These are phyloP conservation scores for Eumeta japonica DNA, from an alignment of 1,140 invertebrate species.

Conservation along the genomic window DNA sequence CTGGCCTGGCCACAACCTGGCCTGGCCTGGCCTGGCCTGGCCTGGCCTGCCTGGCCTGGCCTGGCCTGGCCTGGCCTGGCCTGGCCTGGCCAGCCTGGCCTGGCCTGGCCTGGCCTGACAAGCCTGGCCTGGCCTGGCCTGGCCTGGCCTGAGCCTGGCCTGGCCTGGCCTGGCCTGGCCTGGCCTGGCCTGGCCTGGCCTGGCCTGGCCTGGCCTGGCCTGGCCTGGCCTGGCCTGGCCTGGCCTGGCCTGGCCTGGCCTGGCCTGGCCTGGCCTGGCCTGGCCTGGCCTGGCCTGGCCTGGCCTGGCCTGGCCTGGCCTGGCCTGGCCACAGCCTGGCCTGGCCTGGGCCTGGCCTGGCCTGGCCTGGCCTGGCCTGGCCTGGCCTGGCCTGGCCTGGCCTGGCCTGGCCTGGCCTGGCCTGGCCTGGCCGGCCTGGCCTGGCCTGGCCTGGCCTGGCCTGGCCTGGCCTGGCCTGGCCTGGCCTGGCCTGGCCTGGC, in stretches of 20 bases:
- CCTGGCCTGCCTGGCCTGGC: too few species aligned
- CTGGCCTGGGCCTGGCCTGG: too few species aligned
- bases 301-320: conserved; percentile 1
- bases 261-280: conserved; percentile 1
- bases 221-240: conserved; percentile 1
- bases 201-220: conserved; percentile 3
- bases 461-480: conserved; percentile 1
- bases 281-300: conserved; percentile 1
- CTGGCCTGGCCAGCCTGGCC: too few species aligned
- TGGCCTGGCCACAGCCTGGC: too few species aligned
- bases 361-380: conserved; percentile 1
- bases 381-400: conserved; percentile 3
- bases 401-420: conserved; percentile 3
- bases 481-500: conserved; percentile 3
- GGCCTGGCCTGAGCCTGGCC: conserved; percentile 1
- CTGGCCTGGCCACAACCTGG: conserved; percentile 1
- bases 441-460: conserved; percentile 1
- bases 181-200: conserved; percentile 15
- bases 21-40: conserved; percentile 1
- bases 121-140: neutral
- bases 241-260: conserved; percentile 1
- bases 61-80: conserved; percentile 1
- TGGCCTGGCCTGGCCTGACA: conserved; percentile 1
- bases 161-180: conserved; percentile 3
- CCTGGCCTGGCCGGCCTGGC: too few species aligned